These are phyloP conservation scores for Antennarius maculatus DNA, from an alignment of 2,797 vertebrate species.

Conservation along the genomic window DNA sequence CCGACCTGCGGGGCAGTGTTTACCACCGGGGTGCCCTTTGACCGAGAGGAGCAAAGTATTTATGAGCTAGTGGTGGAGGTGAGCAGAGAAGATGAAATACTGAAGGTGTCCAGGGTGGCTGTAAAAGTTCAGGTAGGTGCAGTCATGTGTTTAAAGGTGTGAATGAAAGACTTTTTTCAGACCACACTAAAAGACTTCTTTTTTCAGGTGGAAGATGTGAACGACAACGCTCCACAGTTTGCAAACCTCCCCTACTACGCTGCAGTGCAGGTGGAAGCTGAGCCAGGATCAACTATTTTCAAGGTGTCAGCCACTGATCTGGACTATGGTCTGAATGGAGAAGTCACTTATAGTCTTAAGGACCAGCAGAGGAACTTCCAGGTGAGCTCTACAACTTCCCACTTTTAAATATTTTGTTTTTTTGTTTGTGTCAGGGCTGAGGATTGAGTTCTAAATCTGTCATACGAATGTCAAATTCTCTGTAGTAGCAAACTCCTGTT, in stretches of 20 bases:
- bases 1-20: slow-evolving; percentile 92
- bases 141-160: background rate
- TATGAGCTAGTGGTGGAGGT: slow-evolving; percentile 94
- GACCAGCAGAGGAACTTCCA: slow-evolving; percentile 90
- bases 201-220: slow-evolving; percentile 87
- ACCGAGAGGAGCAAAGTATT: slow-evolving; percentile 88
- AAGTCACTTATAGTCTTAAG: slow-evolving; percentile 89
- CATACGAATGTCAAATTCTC: background rate
- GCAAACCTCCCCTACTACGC: slow-evolving; percentile 95
- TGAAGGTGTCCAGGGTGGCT: slow-evolving; percentile 85
- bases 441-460: background rate
- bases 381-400: slow-evolving; percentile 60
- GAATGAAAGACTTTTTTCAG: background rate
- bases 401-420: background rate
- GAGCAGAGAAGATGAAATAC: slow-evolving; percentile 85
- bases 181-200: background rate
- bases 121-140: slow-evolving; percentile 86
- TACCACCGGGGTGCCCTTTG: slow-evolving; percentile 90
- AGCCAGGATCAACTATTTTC: slow-evolving; percentile 86
- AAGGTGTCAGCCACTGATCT: slow-evolving; percentile 88
- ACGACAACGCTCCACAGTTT: slow-evolving; percentile 94
- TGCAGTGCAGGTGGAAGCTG: slow-evolving; percentile 89
- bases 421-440: background rate
- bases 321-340: slow-evolving; percentile 88
- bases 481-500: background rate